phyloP scores from a whole-genome alignment of 2,888 invertebrate genomes.

The Masnerella sp. region DNA sequence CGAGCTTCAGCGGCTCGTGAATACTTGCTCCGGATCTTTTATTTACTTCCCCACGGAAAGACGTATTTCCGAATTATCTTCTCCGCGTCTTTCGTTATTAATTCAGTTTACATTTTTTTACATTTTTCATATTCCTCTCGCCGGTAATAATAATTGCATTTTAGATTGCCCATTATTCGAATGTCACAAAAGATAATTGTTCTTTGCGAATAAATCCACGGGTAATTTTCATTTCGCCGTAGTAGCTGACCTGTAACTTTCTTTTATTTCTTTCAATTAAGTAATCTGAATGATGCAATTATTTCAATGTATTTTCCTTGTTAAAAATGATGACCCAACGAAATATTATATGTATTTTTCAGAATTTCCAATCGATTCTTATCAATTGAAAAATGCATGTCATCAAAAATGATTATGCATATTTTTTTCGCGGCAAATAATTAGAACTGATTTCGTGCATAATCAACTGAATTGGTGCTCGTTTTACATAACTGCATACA shows the following conservation, averaged over 20 bases:
- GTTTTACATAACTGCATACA: constrained; percentile 20
- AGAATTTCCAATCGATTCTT: not conserved
- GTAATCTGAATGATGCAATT: not conserved
- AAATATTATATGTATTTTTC: not conserved
- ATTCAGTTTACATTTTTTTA: constrained; percentile 9
- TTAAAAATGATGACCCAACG: not conserved
- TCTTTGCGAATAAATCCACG: not conserved
- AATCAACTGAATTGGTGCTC: constrained; percentile 8
- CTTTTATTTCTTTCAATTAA: too few relatives aligned
- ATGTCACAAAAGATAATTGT: not conserved
- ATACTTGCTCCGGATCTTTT: constrained; percentile 38
- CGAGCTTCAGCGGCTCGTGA: constrained; percentile 37
- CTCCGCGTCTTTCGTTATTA: constrained; percentile 23
- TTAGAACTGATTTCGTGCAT: constrained; percentile 20
- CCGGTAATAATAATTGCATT: constrained; percentile 19
- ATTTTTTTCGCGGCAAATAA: constrained; percentile 15
- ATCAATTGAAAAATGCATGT: constrained; percentile 4
- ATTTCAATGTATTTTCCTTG: too few relatives aligned
- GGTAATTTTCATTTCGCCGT: not conserved
- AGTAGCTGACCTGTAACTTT: too few relatives aligned
- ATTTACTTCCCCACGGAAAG: constrained; percentile 36
- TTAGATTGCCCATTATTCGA: not conserved
- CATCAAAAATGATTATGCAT: constrained; percentile 11
- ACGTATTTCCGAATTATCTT: constrained; percentile 45
- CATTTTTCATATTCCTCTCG: constrained; percentile 30